phyloP scores from a whole-genome alignment of 2,113 vertebrate species.

The Paradisaea rubra region DNA sequence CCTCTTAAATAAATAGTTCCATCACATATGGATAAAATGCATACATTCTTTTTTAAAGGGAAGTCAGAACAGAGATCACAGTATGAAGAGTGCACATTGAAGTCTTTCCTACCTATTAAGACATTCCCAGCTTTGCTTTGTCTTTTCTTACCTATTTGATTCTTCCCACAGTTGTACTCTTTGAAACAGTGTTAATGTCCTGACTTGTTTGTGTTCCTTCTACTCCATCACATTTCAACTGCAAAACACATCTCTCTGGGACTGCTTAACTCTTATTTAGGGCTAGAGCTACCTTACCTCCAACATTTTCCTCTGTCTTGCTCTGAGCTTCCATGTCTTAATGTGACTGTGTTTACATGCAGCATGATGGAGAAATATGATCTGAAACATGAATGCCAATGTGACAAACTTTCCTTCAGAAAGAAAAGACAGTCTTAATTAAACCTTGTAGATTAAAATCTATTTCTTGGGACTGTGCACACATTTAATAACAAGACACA shows the following conservation, averaged over 20 bases:
- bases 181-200: not conserved
- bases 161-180: not conserved
- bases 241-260: not conserved
- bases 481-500: not conserved
- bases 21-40: not conserved
- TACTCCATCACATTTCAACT: not conserved
- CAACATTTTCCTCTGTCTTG: not conserved
- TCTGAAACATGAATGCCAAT: not conserved
- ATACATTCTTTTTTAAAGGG: not conserved
- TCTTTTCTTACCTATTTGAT: not conserved
- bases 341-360: not conserved
- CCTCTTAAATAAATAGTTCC: not conserved
- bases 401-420: not conserved
- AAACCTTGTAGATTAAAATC: not conserved
- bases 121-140: not conserved
- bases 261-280: not conserved
- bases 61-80: not conserved
- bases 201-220: not conserved
- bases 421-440: not conserved
- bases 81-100: not conserved
- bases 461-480: not conserved
- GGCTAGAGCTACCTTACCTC: not conserved
- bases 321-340: not conserved
- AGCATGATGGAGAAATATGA: not conserved
- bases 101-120: not conserved